These are phyloP conservation scores for Thinocorus orbignyianus DNA, from an alignment of 2,113 vertebrate genomes.

Conservation along the genomic window DNA sequence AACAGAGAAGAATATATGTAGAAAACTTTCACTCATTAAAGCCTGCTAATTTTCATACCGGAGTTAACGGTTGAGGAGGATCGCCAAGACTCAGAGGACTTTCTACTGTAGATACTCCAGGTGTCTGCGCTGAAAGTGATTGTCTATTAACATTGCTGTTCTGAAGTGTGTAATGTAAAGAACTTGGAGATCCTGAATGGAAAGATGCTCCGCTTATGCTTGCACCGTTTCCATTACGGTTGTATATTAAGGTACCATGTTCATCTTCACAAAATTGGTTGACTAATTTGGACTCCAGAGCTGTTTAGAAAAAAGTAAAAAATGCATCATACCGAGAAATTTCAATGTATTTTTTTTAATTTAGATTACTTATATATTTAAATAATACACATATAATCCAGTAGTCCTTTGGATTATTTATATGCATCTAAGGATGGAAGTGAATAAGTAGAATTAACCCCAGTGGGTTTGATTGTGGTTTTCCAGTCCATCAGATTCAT, in stretches of 20 bases:
- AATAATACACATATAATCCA: neutral
- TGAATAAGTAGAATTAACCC: neutral
- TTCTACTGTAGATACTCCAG: constrained; percentile 19
- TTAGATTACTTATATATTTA: neutral
- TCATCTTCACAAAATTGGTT: constrained; percentile 92
- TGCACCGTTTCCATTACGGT: constrained; percentile 75
- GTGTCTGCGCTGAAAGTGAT: constrained; percentile 20
- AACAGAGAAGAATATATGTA: neutral
- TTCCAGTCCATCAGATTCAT: neutral
- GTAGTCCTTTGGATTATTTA: neutral
- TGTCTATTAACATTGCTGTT: constrained; percentile 10
- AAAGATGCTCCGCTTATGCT: constrained; percentile 49
- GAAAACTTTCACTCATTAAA: neutral
- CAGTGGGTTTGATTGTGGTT: neutral
- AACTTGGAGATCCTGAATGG: constrained; percentile 25
- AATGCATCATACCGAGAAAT: neutral
- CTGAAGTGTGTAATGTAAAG: constrained; percentile 15
- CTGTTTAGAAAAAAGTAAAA: constrained; percentile 64
- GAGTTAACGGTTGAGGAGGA: neutral
- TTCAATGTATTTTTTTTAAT: neutral
- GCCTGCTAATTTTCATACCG: constrained; percentile 52
- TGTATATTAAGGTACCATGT: constrained; percentile 83
- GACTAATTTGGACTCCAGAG: constrained; percentile 88
- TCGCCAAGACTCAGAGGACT: neutral
- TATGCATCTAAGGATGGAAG: neutral